Evolutionary conservation across 2,113 vertebrate species (phyloP).

Genomic region (Corythoichthys haematopterus): DNA sequence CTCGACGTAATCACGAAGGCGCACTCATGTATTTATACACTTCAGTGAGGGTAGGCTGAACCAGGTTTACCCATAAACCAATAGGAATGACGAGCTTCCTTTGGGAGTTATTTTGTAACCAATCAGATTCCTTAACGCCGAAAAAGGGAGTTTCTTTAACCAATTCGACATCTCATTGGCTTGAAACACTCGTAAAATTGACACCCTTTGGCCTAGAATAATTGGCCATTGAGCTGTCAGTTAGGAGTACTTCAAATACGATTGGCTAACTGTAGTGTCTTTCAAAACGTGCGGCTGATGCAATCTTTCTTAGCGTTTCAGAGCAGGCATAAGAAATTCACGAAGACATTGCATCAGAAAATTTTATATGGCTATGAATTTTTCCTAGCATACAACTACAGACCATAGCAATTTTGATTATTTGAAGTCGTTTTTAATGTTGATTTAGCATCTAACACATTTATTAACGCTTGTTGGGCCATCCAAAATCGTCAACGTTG

Average conservation of each 20-base stretch:
- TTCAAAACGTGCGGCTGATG: slow-evolving; percentile 63
- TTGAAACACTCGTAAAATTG: fast-evolving
- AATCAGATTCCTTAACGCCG: background rate
- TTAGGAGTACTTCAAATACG: background rate
- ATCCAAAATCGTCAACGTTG: background rate
- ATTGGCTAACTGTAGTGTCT: slow-evolving; percentile 41
- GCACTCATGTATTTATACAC: slow-evolving; percentile 27
- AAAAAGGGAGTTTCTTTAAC: background rate
- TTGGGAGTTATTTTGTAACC: background rate
- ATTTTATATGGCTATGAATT: background rate
- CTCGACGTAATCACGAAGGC: slow-evolving; percentile 23
- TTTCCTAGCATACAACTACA: background rate
- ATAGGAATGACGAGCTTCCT: background rate
- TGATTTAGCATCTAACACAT: background rate
- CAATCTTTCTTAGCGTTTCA: slow-evolving; percentile 64
- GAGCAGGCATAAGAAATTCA: slow-evolving; percentile 10
- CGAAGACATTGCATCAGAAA: slow-evolving; percentile 63
- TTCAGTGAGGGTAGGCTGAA: background rate
- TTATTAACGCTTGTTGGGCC: background rate
- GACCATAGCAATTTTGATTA: background rate
- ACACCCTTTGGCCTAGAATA: fast-evolving
- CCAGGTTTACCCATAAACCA: background rate
- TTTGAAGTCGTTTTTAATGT: background rate
- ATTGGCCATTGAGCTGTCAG: slow-evolving; percentile 26
- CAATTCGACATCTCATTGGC: slow-evolving; percentile 30